Evolutionary conservation across 2,113 vertebrate genomes (phyloP), one percentile per base, ranked within the genome.

Genomic region (Melozone crissalis): DNA sequence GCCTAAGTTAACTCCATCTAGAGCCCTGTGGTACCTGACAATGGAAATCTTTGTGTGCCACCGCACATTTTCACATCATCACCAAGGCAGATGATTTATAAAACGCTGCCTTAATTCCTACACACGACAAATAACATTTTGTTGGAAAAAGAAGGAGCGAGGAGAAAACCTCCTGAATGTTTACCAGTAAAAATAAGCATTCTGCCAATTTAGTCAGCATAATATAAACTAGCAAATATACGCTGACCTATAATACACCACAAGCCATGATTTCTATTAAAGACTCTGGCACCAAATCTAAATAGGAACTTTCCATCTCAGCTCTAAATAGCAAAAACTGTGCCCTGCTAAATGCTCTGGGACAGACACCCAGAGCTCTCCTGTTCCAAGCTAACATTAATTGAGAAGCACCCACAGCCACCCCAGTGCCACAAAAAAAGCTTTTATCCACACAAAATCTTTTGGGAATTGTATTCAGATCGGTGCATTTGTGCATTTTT

Each of bases 281-380:
- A 97, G 97, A 98, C 97, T 96, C 98, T 99, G 99, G 99, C 98
- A 98, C 96, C 54, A 89, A 96, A 97, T 95, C 97, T 87, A 96
- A 96, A 96, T 91, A 97, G 99, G 98, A 99, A 99, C 98, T 99
- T 99, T 99, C 99, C 99, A 99, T 98, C 98, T 93, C 91, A 59
- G 94, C 87, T 90, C 41, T 76, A 87, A 94, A 96, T 61, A 94
- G 89, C 73, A 91, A 93, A 92, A 97, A 46, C 74, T 67, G 15
- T 55, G 51, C 86, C 84, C 79, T 81, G 28, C 65, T 93, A 93
- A 74, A 63, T 20, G 79, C 77, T 72, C 11, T 3, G 5, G n/a
- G 89, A 62, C 54, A 86, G 87, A 75, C 76, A 82, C 18, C 21
- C 63, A 79, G 74, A 57, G 37, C 72, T 24, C 46, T 94, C 51